Percentiles rank a stretch among this genome's conserved stretches.
These are phyloP conservation scores for Oreochromis niloticus DNA, from an alignment of 2,113 vertebrate genomes.

Conservation along the genomic window DNA sequence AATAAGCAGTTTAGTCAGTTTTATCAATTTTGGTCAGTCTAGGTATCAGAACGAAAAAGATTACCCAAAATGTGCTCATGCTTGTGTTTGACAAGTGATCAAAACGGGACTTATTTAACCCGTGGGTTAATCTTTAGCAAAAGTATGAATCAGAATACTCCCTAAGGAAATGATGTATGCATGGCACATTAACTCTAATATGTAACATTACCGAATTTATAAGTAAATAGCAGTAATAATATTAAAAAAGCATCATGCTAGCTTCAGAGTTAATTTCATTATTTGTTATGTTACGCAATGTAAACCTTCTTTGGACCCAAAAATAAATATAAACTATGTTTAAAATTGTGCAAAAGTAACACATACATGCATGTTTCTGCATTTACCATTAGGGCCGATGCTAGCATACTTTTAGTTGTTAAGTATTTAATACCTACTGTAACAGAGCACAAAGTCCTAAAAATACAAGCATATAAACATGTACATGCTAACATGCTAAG, in stretches of 20 bases:
- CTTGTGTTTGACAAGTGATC: not conserved
- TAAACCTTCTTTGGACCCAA: fast-evolving
- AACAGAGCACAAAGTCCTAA: not conserved
- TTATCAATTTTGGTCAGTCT: not conserved
- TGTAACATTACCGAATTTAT: not conserved
- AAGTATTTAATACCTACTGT: not conserved
- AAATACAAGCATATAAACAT: not conserved
- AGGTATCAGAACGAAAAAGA: not conserved
- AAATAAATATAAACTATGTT: not conserved
- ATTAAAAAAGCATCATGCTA: not conserved
- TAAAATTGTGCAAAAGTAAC: not conserved
- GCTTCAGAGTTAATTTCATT: not conserved
- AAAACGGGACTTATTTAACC: fast-evolving
- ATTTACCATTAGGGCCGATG: not conserved
- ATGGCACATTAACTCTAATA: not conserved
- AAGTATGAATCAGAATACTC: not conserved
- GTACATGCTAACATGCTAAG: not conserved
- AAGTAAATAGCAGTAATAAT: not conserved
- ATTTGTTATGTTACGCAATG: not conserved
- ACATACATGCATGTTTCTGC: not conserved
- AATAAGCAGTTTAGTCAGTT: not conserved
- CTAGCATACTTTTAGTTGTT: not conserved
- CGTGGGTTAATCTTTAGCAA: not conserved
- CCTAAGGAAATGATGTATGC: not conserved
- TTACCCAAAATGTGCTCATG: not conserved